These are phyloP conservation scores for Xylocopa sonorina DNA, from an alignment of 1,140 invertebrate genomes.

Conservation along the genomic window DNA sequence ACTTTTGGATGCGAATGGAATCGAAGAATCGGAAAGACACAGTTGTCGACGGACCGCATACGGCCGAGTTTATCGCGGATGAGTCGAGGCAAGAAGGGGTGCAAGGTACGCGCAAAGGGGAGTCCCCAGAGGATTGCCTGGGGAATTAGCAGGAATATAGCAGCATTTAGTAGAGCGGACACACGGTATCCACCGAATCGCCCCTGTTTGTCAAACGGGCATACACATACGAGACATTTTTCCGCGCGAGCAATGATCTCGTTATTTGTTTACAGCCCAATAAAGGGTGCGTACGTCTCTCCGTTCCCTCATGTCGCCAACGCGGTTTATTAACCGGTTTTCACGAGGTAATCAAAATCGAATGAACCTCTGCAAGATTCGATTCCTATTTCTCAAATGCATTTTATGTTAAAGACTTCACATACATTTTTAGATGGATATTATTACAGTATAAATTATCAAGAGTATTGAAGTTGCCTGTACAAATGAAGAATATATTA, in stretches of 20 bases:
- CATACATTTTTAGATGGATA: too few relatives aligned
- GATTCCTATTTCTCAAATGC: not conserved
- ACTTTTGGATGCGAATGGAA: not conserved
- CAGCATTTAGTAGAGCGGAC: conserved; percentile 71
- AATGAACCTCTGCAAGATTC: not conserved
- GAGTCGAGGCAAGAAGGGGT: conserved; percentile 44
- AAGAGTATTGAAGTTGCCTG: too few relatives aligned
- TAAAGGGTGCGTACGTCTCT: conserved; percentile 52
- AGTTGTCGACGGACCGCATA: conserved; percentile 6
- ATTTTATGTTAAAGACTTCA: too few relatives aligned
- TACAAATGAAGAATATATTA: too few relatives aligned
- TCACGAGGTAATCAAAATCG: not conserved
- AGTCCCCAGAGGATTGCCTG: conserved; percentile 71
- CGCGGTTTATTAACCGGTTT: not conserved
- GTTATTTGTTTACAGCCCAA: conserved; percentile 64
- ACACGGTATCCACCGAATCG: conserved; percentile 58
- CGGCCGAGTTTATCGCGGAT: conserved; percentile 29
- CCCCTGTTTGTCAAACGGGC: conserved; percentile 37
- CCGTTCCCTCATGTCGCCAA: not conserved
- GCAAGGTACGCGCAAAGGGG: conserved; percentile 58
- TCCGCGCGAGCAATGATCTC: conserved; percentile 71
- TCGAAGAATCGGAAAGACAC: not conserved
- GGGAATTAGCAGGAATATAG: conserved; percentile 76
- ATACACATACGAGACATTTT: conserved; percentile 65
- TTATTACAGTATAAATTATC: too few relatives aligned